Base-by-base conservation (phyloP, 2,113 vertebrate genomes). In the Edolisoma coerulescens region DNA sequence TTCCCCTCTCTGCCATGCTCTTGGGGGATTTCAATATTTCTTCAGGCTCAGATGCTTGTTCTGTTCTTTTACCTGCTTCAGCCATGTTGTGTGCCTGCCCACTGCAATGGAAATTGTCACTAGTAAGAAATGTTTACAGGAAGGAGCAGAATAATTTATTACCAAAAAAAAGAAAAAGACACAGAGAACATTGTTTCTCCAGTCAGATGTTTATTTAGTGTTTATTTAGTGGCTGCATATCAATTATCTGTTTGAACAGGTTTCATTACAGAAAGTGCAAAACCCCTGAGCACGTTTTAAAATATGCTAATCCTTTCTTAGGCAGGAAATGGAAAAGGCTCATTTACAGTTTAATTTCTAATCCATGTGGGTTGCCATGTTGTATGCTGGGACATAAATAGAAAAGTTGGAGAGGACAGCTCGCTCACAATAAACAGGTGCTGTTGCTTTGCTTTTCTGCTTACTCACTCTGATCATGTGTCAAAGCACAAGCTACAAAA, bases 321-420 rank as follows among this genome's bases (percentile, higher is more conserved):
- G 73, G 63, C 88, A 87, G 77, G 79, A 95, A 97, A 90, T 65
- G 28, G 67, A 87, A 93, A 94, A 95, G 60, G 47, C 49, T 95
- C 82, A 90, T 96, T 97, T 97, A 91, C 87, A 93, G 79, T 96
- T 97, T 97, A 95, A 97, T 97, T 97, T 96, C 84, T 96, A 94
- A 97, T 91, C 88, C 33, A 74, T 96, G 95, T 96, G 89, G 92
- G 75, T 90, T 95, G 91, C 95, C 91, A 95, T 89, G 61, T 84
- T 94, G 86, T 97, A 64, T 85, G 57, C 79, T 87, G 85, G 64
- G 69, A 83, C 87, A 75, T 87, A 96, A 97, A 96, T 86, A 96
- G 82, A 87, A 96, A 97, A 96, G 52, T 65, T 89, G 64, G 94
- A 89, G 65, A 95, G 86, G 88, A 93, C 44, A 76, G 79, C 47